phyloP scores from a whole-genome alignment of 2,888 invertebrate species.

The Dicranocentrus wangi region DNA sequence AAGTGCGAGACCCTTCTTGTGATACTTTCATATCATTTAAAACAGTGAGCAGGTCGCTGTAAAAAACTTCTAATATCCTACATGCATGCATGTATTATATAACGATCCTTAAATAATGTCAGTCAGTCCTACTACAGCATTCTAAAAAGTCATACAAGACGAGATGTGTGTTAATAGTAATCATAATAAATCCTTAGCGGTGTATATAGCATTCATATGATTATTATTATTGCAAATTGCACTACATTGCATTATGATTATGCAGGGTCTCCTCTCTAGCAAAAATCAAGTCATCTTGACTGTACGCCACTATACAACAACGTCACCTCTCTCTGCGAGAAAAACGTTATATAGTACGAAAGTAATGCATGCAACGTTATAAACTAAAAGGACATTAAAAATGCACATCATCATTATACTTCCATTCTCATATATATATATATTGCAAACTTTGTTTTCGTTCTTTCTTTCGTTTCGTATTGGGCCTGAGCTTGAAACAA shows the following conservation, averaged over 20 bases:
- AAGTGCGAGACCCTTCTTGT: slow-evolving; percentile 40
- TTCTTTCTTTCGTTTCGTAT: no score
- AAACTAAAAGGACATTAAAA: no score
- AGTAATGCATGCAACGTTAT: neutral
- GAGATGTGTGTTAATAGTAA: neutral
- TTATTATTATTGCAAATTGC: slow-evolving; percentile 1
- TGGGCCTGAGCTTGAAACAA: slow-evolving; percentile 4
- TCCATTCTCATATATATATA: no score
- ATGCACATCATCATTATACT: no score
- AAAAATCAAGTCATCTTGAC: slow-evolving; percentile 8
- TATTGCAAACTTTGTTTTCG: neutral
- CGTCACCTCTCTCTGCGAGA: no score
- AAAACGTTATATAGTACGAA: no score
- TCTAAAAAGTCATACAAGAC: no score
- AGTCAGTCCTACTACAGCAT: no score
- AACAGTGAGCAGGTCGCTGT: slow-evolving; percentile 4
- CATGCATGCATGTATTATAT: no score
- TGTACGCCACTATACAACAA: no score
- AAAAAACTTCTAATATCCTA: no score
- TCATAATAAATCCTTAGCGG: neutral
- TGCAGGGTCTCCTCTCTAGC: neutral
- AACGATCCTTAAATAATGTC: no score
- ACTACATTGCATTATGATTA: neutral
- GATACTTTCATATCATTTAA: slow-evolving; percentile 59
- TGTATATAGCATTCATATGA: neutral